Base-by-base conservation (phyloP, 2,888 invertebrate genomes). In the Falcaria lacertinaria region DNA sequence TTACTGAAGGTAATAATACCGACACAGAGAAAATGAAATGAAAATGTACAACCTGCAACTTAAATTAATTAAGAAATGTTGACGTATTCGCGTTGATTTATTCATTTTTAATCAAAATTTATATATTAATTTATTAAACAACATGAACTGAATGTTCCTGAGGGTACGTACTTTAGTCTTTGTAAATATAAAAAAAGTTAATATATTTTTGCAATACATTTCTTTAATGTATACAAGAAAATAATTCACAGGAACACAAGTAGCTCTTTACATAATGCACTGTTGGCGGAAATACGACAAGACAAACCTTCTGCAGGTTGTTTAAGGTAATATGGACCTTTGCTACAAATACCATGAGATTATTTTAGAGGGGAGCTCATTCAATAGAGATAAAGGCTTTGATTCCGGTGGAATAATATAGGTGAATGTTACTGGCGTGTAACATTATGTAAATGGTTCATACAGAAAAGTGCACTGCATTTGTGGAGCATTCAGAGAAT, bases 371-470 rank as follows among this genome's bases (percentile, higher is more conserved):
- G 32, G 32, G 8, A 4, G 7, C n/a, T 14, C 15, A 11, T 33
- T 17, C 15, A 28, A 28, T 22, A 19, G 33, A 40, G 34, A 42
- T 44, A 42, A 44, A 34, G 43, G 19, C 39, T 39, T 48, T 48
- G 52, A 47, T 54, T 50, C 48, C 47, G 44, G 33, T 41, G 48
- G 51, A 48, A 40, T 46, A 44, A 53, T 52, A 52, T 54, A 45
- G 54, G 58, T 50, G 48, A 54, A 56, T 56, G 56, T 54, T 56
- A 46, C 53, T 34, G 48, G 52, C 42, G 46, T 47, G 52, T 57
- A 50, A 41, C 46, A 54, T 54, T 54, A 58, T 60, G 57, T 54
- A 54, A 59, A 62, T 58, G 48, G 54, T 46, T 43, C 46, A 42
- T 39, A 16, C 37, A 45, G 41, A 44, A 45, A 48, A 35, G 44